phyloP scores from a whole-genome alignment of 2,888 invertebrate species.

The Caenorhabditis wallacei region DNA sequence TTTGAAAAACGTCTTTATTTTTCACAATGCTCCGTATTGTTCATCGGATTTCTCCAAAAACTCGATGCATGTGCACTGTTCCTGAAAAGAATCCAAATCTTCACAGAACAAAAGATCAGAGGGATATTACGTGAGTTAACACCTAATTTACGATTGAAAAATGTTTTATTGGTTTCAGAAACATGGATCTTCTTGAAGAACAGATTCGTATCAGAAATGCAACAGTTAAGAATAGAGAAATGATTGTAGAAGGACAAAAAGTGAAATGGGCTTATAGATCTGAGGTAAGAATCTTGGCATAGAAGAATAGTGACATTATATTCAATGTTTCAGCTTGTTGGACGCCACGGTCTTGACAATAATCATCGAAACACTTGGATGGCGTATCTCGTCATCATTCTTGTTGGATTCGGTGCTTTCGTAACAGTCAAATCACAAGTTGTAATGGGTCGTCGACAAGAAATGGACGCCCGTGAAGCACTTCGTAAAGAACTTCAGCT shows the following conservation, averaged over 20 bases:
- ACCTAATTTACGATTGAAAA: not conserved
- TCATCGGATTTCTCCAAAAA: constrained; percentile 7
- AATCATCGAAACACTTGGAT: constrained; percentile 77
- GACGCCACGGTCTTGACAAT: constrained; percentile 73
- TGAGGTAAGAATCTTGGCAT: constrained; percentile 66
- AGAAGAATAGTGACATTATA: no score
- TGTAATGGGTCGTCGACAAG: constrained; percentile 75
- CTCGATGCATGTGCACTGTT: constrained; percentile 41
- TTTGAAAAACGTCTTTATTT: not conserved
- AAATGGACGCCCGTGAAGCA: constrained; percentile 75
- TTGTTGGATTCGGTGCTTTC: constrained; percentile 78
- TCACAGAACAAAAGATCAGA: constrained; percentile 63
- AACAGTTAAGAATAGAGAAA: constrained; percentile 63
- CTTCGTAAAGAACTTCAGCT: constrained; percentile 70
- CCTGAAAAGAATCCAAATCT: constrained; percentile 68
- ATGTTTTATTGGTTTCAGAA: constrained; percentile 53
- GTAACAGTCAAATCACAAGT: constrained; percentile 77
- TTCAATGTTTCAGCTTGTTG: constrained; percentile 69
- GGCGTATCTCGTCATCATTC: constrained; percentile 73
- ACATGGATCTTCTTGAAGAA: constrained; percentile 77
- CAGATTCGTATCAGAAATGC: constrained; percentile 60
- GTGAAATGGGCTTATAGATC: constrained; percentile 78
- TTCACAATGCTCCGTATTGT: constrained; percentile 37
- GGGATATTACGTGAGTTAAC: constrained; percentile 70
- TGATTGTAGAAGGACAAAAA: constrained; percentile 72